Evolutionary conservation across 2,888 invertebrate genomes (phyloP), one percentile per base, ranked within the genome.

Genomic region (Ochlodes sylvanus): DNA sequence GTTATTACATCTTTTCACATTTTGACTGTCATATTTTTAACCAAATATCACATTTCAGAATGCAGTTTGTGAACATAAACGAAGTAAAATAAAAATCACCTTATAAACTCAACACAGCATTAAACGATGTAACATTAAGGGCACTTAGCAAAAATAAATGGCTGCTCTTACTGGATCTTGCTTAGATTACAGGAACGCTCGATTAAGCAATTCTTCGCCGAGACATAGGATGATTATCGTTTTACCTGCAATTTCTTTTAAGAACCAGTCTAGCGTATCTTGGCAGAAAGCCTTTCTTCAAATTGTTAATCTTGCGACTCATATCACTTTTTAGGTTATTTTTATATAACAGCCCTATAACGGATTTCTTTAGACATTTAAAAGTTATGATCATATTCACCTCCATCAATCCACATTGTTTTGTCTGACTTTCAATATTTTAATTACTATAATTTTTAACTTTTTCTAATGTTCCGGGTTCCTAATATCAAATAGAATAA

Each of bases 161-260:
- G 67, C 61, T 44, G 47, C 67, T 61, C 67, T 67, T 55, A 60
- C 61, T 62, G 47, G 67, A 67, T 67, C 67, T 67, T 67, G 67
- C 67, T 67, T 67, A 61, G 67, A 67, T 67, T 67, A 67, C 67
- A 67, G 56, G 62, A 62, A 68, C 56, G 67, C 67, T 68, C 67
- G 67, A 68, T 68, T 68, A 68, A 68, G 62, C 67, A 68, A 68
- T 68, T 68, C 67, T n/a, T 62, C 61, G 62, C 38, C 62, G 67
- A 68, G 67, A 68, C 62, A 68, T 68, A 42, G 67, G 67, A 67
- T 62, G 67, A 68, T 68, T 68, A 68, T 68, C 67, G 67, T 68
- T 68, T 68, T 68, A 68, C 67, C 67, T 68, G 67, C 67, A 68
- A 62, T 68, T 54, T 68, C 67, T 68, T 68, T 68, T 56, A 55